A percentile compares a stretch with the other conserved stretches of the same genome.
These are phyloP conservation scores for Heteractis magnifica DNA, from an alignment of 92 coral and sea anemone species.

Conservation along the genomic window DNA sequence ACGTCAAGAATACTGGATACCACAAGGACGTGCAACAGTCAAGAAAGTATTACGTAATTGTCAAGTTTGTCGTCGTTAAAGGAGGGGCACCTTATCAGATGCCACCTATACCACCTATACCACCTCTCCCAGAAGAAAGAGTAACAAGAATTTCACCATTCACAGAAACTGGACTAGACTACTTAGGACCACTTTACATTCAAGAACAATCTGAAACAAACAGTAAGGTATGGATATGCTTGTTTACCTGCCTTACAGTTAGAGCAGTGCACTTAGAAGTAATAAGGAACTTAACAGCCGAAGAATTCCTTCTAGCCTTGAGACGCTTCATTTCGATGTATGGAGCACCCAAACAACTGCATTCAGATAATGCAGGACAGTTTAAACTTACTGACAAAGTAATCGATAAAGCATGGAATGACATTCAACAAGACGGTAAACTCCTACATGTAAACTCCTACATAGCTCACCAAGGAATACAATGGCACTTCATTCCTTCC, in stretches of 20 bases:
- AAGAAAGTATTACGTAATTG: no score
- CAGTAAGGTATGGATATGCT: conserved; percentile 34
- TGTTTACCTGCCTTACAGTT: conserved; percentile 41
- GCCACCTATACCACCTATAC: neutral
- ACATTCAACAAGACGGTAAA: neutral
- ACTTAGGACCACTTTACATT: conserved; percentile 19
- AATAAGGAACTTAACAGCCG: conserved; percentile 40
- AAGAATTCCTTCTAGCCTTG: conserved; percentile 36
- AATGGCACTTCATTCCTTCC: conserved; percentile 32
- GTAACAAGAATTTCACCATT: neutral
- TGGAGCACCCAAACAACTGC: conserved; percentile 22
- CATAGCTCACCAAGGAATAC: neutral
- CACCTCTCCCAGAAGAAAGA: neutral
- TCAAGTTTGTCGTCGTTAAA: no score
- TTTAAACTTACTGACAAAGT: conserved; percentile 10
- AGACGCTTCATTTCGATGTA: conserved; percentile 19
- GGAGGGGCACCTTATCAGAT: neutral
- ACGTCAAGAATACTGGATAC: no score
- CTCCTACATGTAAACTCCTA: no score
- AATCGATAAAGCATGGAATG: conserved; percentile 17
- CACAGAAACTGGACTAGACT: no score
- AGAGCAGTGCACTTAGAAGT: conserved; percentile 37
- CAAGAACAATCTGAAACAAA: neutral
- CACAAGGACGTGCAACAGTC: no score
- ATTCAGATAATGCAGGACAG: conserved; percentile 37